These are phyloP conservation scores for Aethes cnicana DNA, from an alignment of 2,888 invertebrate species.

Conservation along the genomic window DNA sequence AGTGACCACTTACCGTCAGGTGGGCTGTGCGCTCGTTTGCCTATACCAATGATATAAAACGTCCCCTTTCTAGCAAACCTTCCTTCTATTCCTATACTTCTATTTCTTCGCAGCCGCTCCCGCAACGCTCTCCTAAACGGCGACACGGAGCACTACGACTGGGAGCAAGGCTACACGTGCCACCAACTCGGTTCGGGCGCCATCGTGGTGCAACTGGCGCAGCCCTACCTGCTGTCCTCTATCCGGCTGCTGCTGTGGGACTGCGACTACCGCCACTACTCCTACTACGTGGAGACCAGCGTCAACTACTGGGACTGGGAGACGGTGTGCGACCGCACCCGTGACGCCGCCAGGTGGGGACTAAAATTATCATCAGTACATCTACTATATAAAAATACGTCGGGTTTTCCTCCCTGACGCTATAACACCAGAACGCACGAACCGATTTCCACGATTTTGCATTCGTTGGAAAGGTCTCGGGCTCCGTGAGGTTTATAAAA, in stretches of 20 bases:
- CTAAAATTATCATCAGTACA: conserved; percentile 36
- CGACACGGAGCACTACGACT: conserved; percentile 96
- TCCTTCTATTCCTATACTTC: too few species aligned
- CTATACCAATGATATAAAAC: too few species aligned
- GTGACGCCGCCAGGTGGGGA: conserved; percentile 86
- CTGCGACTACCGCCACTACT: conserved; percentile 96
- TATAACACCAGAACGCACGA: too few species aligned
- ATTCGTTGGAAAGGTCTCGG: too few species aligned
- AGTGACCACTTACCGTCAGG: too few species aligned
- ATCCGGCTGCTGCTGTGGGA: conserved; percentile 98
- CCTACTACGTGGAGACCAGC: conserved; percentile 97
- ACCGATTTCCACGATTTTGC: too few species aligned
- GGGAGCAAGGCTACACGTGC: conserved; percentile 99
- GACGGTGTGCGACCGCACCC: conserved; percentile 92
- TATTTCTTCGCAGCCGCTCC: conserved; percentile 84
- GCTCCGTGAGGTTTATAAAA: too few species aligned
- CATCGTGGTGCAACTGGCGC: conserved; percentile 96
- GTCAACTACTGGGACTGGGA: conserved; percentile 96
- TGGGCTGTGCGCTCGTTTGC: too few species aligned
- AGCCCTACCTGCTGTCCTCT: conserved; percentile 96
- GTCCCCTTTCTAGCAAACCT: too few species aligned
- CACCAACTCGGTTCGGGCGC: conserved; percentile 97
- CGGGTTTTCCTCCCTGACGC: too few species aligned
- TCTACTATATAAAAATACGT: conserved; percentile 50
- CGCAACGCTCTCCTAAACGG: conserved; percentile 98